A percentile compares a stretch with the other conserved stretches of the same genome.
Conservation (phyloP, 2,113 vertebrate genomes). For the Bubo scandiacus region DNA sequence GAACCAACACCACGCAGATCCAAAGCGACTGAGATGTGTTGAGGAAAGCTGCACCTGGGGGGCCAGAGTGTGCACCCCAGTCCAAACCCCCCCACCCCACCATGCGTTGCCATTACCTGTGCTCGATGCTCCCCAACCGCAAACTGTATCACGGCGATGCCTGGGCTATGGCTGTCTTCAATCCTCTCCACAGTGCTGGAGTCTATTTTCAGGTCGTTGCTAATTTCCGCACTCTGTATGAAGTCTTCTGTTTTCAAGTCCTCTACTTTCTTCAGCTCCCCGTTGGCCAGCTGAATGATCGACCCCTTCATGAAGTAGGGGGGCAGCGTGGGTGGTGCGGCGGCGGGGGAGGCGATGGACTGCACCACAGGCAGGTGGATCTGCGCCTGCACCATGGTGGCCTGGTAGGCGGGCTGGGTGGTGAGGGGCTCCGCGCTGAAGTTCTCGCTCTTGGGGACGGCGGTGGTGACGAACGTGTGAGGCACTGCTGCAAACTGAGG, state of each 20-base stretch:
- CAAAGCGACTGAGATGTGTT: neutral
- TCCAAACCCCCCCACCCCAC: neutral
- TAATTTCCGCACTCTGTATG: constrained; percentile 97
- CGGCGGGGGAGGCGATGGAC: constrained; percentile 72
- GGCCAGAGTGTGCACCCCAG: neutral
- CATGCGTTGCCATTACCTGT: constrained; percentile 78
- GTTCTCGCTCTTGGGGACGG: constrained; percentile 84
- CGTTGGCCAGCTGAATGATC: constrained; percentile 95
- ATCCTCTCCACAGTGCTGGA: constrained; percentile 98
- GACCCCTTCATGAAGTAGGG: constrained; percentile 98
- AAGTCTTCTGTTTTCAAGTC: constrained; percentile 98
- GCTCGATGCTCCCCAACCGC: constrained; percentile 94
- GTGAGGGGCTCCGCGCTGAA: constrained; percentile 78
- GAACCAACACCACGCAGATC: accelerated
- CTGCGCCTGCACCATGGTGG: constrained; percentile 91
- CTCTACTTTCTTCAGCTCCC: constrained; percentile 96
- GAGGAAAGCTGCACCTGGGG: neutral
- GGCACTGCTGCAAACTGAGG: constrained; percentile 88
- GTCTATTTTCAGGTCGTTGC: constrained; percentile 96
- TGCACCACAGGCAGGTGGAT: constrained; percentile 89
- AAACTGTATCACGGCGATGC: constrained; percentile 93
- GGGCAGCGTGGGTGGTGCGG: constrained; percentile 82
- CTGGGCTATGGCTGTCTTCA: constrained; percentile 85
- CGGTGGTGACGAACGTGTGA: constrained; percentile 86
- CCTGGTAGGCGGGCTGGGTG: constrained; percentile 79